Conservation (phyloP, 2,113 vertebrate genomes). For the Osmerus eperlanus region DNA sequence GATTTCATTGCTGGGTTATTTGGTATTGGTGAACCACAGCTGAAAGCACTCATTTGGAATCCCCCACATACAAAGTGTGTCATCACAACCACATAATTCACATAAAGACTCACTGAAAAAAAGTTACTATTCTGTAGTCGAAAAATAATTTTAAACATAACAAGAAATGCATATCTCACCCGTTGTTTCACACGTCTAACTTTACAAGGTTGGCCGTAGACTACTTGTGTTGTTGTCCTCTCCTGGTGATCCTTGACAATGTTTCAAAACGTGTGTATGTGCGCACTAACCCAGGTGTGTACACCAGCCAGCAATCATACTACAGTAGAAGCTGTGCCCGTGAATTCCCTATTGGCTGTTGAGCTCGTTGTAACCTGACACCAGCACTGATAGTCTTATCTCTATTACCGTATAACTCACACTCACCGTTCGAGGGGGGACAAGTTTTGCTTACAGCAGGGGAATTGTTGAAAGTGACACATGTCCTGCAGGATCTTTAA, state of each 20-base stretch:
- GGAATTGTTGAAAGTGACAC: too few species aligned
- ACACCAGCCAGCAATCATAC: slow-evolving; percentile 15
- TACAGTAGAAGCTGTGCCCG: slow-evolving; percentile 23
- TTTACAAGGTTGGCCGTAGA: slow-evolving; percentile 22
- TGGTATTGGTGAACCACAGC: too few species aligned
- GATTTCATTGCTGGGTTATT: too few species aligned
- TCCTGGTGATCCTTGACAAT: slow-evolving; percentile 49
- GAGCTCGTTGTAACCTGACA: slow-evolving; percentile 60
- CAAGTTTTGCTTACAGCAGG: too few species aligned
- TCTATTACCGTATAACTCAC: slow-evolving; percentile 25
- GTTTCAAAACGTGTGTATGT: slow-evolving; percentile 34
- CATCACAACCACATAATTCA: too few species aligned
- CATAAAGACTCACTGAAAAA: too few species aligned
- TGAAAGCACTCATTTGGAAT: too few species aligned
- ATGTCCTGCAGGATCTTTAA: slow-evolving; percentile 20
- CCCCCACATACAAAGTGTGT: too few species aligned
- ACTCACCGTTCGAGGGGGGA: background rate
- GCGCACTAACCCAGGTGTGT: slow-evolving; percentile 61
- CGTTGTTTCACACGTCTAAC: background rate
- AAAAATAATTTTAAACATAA: background rate
- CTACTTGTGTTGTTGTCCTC: slow-evolving; percentile 43
- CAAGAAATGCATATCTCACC: background rate
- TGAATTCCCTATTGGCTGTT: slow-evolving; percentile 56
- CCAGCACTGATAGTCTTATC: slow-evolving; percentile 44
- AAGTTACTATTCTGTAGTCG: too few species aligned